Conservation (phyloP, 2,888 invertebrate genomes). For the Thysanoteuthis rhombus region DNA sequence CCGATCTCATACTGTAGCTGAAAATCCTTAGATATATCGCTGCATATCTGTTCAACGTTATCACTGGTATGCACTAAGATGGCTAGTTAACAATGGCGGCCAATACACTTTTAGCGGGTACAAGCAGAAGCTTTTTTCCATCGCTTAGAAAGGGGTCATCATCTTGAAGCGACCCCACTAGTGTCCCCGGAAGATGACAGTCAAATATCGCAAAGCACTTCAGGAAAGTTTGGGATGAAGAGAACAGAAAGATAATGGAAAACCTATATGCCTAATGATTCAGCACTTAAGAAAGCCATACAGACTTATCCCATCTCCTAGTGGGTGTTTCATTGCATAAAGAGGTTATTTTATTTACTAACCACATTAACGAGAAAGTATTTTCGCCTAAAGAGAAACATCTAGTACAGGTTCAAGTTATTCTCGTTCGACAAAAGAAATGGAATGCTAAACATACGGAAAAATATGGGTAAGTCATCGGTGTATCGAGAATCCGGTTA, state of each 20-base stretch:
- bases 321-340: no score
- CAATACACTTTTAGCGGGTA: no score
- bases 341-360: no score
- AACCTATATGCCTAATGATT: neutral
- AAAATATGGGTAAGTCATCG: no score
- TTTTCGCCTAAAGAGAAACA: no score
- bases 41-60: neutral
- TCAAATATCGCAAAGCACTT: neutral
- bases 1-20: neutral
- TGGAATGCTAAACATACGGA: no score
- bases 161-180: neutral
- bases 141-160: neutral
- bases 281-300: neutral
- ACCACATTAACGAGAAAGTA: no score
- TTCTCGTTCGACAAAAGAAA: no score
- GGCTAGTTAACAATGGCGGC: neutral
- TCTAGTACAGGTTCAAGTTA: no score
- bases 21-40: neutral
- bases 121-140: neutral
- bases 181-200: neutral
- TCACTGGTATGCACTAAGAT: neutral
- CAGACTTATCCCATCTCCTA: neutral
- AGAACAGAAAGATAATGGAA: neutral
- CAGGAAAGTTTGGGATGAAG: no score
- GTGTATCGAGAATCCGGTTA: no score